phyloP scores from a whole-genome alignment of 2,797 vertebrate genomes.

The Okamejei kenojei region DNA sequence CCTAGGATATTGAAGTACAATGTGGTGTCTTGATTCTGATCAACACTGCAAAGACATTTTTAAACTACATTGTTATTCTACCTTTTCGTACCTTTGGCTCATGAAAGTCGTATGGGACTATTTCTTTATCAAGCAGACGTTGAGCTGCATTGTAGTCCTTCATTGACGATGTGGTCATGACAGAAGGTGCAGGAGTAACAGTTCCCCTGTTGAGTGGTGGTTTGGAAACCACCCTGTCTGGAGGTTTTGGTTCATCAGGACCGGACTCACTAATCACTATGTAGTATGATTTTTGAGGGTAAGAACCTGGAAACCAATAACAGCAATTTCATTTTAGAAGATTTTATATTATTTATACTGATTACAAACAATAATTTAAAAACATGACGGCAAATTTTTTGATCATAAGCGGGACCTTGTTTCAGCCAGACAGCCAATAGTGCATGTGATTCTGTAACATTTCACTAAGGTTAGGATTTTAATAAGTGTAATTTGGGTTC shows the following conservation, averaged over 20 bases:
- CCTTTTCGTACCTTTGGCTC: background rate
- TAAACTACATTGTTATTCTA: background rate
- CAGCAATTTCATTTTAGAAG: background rate
- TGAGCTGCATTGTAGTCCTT: conserved; percentile 39
- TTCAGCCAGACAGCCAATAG: background rate
- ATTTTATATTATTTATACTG: background rate
- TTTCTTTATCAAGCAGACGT: background rate
- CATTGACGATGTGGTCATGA: conserved; percentile 44
- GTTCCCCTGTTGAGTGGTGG: conserved; percentile 33
- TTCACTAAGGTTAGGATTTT: background rate
- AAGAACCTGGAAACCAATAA: conserved; percentile 19
- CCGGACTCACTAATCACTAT: background rate
- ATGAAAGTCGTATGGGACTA: conserved; percentile 1
- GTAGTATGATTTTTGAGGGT: background rate
- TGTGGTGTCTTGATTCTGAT: background rate
- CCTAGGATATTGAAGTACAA: background rate
- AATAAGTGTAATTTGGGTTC: background rate
- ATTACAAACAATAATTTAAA: background rate
- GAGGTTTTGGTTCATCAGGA: background rate
- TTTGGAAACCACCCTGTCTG: background rate
- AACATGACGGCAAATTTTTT: background rate
- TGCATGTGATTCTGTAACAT: background rate
- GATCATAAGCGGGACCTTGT: background rate
- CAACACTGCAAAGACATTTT: background rate
- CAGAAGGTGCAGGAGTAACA: conserved; percentile 46